A percentile compares a stretch with the other conserved stretches of the same genome.
phyloP scores from a whole-genome alignment of 2,797 vertebrate genomes.

The Clarias platycephalus region DNA sequence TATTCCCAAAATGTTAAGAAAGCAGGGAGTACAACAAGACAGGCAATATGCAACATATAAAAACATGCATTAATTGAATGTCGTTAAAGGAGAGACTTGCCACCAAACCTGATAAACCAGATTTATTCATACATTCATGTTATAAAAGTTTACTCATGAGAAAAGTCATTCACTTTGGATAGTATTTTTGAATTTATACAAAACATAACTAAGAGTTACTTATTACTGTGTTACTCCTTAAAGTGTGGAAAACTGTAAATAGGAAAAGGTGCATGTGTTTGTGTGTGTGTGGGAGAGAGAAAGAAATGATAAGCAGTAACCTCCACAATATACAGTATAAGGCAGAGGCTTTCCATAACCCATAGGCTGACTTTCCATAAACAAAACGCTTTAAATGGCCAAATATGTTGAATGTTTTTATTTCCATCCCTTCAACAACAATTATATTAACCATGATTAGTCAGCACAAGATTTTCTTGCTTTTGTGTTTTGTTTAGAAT shows the following conservation, averaged over 20 bases:
- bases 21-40: neutral
- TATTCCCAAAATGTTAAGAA: neutral
- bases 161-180: neutral
- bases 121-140: neutral
- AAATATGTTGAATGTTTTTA: neutral
- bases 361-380: neutral
- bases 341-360: neutral
- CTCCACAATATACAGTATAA: neutral
- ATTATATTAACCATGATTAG: neutral
- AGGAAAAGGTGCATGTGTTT: neutral
- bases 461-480: neutral
- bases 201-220: neutral
- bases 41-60: neutral
- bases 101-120: constrained; percentile 31
- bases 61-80: neutral
- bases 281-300: neutral
- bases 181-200: neutral
- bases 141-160: neutral
- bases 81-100: constrained; percentile 20
- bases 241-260: neutral
- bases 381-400: neutral
- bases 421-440: neutral
- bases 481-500: neutral
- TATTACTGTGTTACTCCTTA: neutral
- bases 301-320: neutral